Evolutionary conservation across 2,888 invertebrate genomes (phyloP).

Genomic region (Ligdia adustata): DNA sequence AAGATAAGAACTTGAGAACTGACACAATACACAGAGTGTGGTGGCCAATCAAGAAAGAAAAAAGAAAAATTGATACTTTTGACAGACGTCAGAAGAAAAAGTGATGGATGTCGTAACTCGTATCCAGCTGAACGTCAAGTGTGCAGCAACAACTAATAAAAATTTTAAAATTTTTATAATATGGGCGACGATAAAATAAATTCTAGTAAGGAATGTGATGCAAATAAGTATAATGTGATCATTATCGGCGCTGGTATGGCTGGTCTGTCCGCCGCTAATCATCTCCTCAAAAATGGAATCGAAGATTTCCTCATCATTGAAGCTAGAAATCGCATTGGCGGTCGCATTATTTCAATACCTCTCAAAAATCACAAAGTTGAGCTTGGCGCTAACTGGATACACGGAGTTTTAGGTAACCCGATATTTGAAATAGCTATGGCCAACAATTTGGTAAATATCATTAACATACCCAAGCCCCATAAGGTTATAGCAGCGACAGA

Average conservation of each 20-base stretch:
- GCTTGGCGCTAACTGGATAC: conserved; percentile 97
- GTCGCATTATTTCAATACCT: conserved; percentile 90
- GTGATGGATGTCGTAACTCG: conserved; percentile 61
- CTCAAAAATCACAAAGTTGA: conserved; percentile 88
- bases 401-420: conserved; percentile 95
- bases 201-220: conserved; percentile 79
- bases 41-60: neutral
- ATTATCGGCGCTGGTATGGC: conserved; percentile 95
- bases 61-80: neutral
- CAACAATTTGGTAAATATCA: conserved; percentile 92
- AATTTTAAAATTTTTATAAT: conserved; percentile 57
- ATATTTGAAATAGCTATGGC: conserved; percentile 94
- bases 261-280: conserved; percentile 93
- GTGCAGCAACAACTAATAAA: conserved; percentile 62
- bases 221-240: conserved; percentile 87
- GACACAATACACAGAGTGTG: neutral
- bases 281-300: conserved; percentile 91
- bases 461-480: conserved; percentile 93
- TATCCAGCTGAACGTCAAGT: conserved; percentile 72
- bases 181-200: conserved; percentile 81
- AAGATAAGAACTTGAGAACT: too few species aligned
- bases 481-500: conserved; percentile 95
- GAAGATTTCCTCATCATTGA: conserved; percentile 92
- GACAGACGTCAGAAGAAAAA: conserved; percentile 17
- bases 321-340: conserved; percentile 91